phyloP scores from a whole-genome alignment of 2,888 invertebrate genomes.

The Sepiola atlantica region DNA sequence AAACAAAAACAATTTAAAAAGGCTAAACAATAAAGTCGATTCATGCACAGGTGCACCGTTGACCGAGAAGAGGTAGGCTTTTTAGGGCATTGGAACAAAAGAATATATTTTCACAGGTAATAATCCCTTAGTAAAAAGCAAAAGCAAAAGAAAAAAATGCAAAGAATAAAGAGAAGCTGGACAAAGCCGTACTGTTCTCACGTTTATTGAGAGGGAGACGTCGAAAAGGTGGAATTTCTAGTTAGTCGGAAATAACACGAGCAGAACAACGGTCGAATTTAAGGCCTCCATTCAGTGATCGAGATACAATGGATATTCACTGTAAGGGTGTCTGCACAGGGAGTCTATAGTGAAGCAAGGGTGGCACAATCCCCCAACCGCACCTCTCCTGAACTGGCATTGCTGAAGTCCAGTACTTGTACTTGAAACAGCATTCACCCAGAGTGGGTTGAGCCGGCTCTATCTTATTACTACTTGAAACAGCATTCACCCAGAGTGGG shows the following conservation, averaged over 20 bases:
- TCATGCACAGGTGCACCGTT: not conserved
- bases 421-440: too few relatives aligned
- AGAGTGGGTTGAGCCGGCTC: too few relatives aligned
- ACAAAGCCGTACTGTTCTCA: not conserved
- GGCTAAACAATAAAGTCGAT: not conserved
- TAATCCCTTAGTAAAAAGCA: not conserved
- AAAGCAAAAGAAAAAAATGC: not conserved
- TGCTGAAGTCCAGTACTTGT: too few relatives aligned
- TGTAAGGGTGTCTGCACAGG: too few relatives aligned
- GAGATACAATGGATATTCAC: too few relatives aligned
- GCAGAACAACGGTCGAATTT: not conserved
- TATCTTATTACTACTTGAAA: too few relatives aligned
- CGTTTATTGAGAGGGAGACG: not conserved
- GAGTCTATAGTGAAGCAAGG: too few relatives aligned
- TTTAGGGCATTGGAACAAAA: not conserved
- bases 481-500: too few relatives aligned
- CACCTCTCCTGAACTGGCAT: too few relatives aligned
- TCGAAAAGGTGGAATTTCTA: not conserved
- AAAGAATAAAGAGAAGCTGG: not conserved
- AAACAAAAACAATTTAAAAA: not conserved
- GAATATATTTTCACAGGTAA: not conserved
- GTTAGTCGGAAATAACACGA: not conserved
- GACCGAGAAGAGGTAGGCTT: not conserved
- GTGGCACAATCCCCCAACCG: too few relatives aligned
- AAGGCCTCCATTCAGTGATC: too few relatives aligned